Conservation (phyloP, 2,888 invertebrate genomes). For the Ophonus ardosiacus region DNA sequence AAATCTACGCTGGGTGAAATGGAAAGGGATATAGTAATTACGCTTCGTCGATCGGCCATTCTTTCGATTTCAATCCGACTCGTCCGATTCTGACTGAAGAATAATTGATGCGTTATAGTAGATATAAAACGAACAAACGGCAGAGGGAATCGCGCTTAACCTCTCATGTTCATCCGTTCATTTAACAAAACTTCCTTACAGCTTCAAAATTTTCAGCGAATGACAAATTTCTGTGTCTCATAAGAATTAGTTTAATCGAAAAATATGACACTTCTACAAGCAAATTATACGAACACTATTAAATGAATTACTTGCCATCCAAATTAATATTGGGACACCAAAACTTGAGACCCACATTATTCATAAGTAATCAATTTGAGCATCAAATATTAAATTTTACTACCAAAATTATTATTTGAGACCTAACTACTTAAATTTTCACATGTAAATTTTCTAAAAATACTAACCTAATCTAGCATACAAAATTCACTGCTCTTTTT, state of each 20-base stretch:
- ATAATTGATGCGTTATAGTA: constrained; percentile 45
- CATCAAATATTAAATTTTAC: too few relatives aligned
- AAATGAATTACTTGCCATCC: too few relatives aligned
- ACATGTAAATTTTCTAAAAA: too few relatives aligned
- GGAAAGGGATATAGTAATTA: background rate
- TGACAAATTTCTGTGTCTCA: background rate
- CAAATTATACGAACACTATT: too few relatives aligned
- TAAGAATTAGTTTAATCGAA: constrained; percentile 1
- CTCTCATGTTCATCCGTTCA: constrained; percentile 26
- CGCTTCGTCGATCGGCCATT: background rate
- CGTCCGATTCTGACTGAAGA: constrained; percentile 32
- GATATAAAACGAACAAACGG: constrained; percentile 37
- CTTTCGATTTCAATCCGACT: constrained; percentile 34
- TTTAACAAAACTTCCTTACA: constrained; percentile 25
- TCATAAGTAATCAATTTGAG: too few relatives aligned
- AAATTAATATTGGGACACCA: too few relatives aligned
- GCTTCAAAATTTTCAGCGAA: background rate
- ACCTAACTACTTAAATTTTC: too few relatives aligned
- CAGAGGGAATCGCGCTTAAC: constrained; percentile 13
- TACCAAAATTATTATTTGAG: too few relatives aligned
- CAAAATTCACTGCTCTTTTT: background rate
- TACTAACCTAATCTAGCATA: too few relatives aligned
- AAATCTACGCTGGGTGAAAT: background rate
- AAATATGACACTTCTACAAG: background rate
- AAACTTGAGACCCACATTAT: too few relatives aligned